Evolutionary conservation across 2,797 vertebrate genomes (phyloP), one percentile per base, ranked within the genome.

Genomic region (Anguilla anguilla): DNA sequence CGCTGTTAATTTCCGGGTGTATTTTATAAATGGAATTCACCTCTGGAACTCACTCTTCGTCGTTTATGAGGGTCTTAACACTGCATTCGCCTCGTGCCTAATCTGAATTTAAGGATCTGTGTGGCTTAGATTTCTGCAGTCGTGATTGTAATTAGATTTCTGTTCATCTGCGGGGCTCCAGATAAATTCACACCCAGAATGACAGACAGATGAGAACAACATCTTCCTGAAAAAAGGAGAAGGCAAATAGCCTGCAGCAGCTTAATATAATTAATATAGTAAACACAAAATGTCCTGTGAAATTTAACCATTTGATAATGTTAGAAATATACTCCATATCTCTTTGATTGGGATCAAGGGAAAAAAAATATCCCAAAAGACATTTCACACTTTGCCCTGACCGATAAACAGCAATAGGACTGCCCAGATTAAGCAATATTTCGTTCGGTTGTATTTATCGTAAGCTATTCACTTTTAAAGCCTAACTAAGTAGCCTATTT

Each of bases 381-480:
- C 93, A 92, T 92, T 91, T 90, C 88, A 82, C 87, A 61, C 86
- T 92, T 89, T 91, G 84, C 43, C 90, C 91, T 92, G 94, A 94
- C 94, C 94, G 91, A 93, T 94, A 93, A 94, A 93, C 93, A 92
- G 93, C 87, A 91, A 82, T 89, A 25, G 89, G 92, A 88, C 90
- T 92, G 92, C 90, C 90, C 64, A 61, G 53, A 57, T 85, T 86
- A 49, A 74, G 87, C 83, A 84, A 89, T 89, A 90, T 91, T 92
- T 89, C 87, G 91, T 64, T 91, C 92, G 91, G 91, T 92, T 91
- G 69, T 87, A 84, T 87, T 84, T 74, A 57, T 61, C 83, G 88
- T 57, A 19, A 9, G 2, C 0, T 43, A 25, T 85, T 88, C 1
- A 88, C 86, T 92, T 89, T 79, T 86, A 57, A 89, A 89, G 87